Base-by-base conservation (phyloP, 2,113 vertebrate genomes). In the Scolopax mira region DNA sequence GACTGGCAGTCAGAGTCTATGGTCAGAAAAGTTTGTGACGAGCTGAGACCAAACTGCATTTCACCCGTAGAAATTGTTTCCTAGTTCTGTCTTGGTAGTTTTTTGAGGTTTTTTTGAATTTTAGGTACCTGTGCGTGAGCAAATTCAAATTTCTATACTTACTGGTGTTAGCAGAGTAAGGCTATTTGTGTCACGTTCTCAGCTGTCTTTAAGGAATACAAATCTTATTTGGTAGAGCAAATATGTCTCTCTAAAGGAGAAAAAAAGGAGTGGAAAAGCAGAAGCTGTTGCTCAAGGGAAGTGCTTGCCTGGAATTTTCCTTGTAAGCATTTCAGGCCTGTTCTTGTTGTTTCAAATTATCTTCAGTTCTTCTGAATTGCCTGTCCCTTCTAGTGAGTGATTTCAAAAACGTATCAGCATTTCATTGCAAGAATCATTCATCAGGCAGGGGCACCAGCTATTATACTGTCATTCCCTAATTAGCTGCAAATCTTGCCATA, bases 151-250 rank as follows among this genome's bases (percentile, higher is more conserved):
- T 65, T 21, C 41, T 65, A 10, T 28, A 24, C 19, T 3, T 33
- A 4, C 14, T 22, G 55, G 11, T 89, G n/a, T 57, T 49, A 24
- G 41, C 18, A 66, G 42, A 46, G 10, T 33, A 25, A 37, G 33
- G 39, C 41, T 71, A 2, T 61, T 52, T 0, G 0, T 42, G 33
- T 60, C 4, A 2, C 37, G n/a, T 41, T 71, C 86, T 57, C 46
- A n/a, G 12, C 41, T 61, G 31, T 41, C 30, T 72, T 65, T n/a
- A 44, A 22, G 4, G 3, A 69, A 42, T 30, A 57, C 15, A n/a
- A 42, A 31, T 46, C 4, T 2, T 39, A 23, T 39, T 66, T 74
- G 13, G 6, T 30, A 27, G 74, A 66, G 37, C 10, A 49, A 66
- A 24, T 71, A 10, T 2, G 1, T 28, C 18, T 55, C 18, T 73